Evolutionary conservation across 2,797 vertebrate species (phyloP).

Genomic region (Sphenodon punctatus): DNA sequence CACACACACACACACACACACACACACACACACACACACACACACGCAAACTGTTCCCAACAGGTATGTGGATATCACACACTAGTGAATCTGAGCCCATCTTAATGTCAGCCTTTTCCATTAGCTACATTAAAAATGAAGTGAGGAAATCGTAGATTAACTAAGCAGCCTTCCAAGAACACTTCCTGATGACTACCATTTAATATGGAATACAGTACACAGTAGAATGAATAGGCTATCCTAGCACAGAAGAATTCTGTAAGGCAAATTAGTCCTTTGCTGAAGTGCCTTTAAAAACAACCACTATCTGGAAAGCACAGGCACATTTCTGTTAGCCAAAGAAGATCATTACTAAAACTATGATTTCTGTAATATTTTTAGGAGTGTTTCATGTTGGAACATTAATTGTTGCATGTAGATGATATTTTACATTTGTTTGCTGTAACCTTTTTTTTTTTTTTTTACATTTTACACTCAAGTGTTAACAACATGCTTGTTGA

Average conservation of each 20-base stretch:
- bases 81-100: rapidly evolving
- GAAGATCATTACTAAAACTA: neutral
- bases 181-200: neutral
- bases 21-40: no score
- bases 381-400: constrained; percentile 64
- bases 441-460: constrained; percentile 8
- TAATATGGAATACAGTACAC: neutral
- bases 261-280: constrained; percentile 55
- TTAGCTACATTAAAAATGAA: neutral
- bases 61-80: neutral
- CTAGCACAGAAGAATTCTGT: constrained; percentile 19
- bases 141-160: neutral
- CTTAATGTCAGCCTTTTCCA: neutral
- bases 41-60: no score
- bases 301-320: constrained; percentile 36
- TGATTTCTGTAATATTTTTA: constrained; percentile 52
- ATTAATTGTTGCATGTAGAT: constrained; percentile 65
- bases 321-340: constrained; percentile 61
- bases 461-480: constrained; percentile 22
- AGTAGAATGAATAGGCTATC: neutral
- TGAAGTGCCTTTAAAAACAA: constrained; percentile 79
- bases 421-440: constrained; percentile 23
- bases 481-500: constrained; percentile 10
- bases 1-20: no score
- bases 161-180: neutral